phyloP scores from a whole-genome alignment of 1,140 invertebrate species.

The Tetragonula clypearis region DNA sequence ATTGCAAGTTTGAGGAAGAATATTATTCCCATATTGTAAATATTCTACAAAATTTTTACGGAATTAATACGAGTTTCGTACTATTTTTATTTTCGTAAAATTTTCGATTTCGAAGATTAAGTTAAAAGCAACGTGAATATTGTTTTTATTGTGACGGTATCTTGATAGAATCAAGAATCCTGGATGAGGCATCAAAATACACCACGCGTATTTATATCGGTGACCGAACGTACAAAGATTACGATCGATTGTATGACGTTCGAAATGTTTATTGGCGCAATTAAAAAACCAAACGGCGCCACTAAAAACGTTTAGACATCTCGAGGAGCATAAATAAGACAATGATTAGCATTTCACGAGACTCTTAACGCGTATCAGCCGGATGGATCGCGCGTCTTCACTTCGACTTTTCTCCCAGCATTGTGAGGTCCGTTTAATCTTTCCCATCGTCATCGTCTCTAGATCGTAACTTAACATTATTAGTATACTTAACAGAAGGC shows the following conservation, averaged over 20 bases:
- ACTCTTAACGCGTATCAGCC: neutral
- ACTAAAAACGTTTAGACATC: conserved; percentile 21
- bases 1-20: too few species aligned
- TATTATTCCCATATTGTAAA: too few species aligned
- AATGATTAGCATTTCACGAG: conserved; percentile 47
- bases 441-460: neutral
- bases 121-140: too few species aligned
- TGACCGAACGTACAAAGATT: neutral
- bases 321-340: conserved; percentile 34
- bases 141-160: conserved; percentile 23
- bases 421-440: neutral
- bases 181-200: too few species aligned
- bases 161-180: conserved; percentile 7
- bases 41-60: neutral
- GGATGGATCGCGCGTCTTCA: neutral
- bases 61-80: neutral
- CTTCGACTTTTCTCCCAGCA: neutral
- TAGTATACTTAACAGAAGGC: conserved; percentile 18
- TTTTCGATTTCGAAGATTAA: too few species aligned
- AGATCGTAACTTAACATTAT: conserved; percentile 17
- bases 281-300: conserved; percentile 37
- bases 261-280: conserved; percentile 46
- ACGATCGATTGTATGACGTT: conserved; percentile 37
- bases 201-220: neutral
- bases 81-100: too few species aligned